Base-by-base conservation (phyloP, 1,140 invertebrate genomes). In the Prorops nasuta region DNA sequence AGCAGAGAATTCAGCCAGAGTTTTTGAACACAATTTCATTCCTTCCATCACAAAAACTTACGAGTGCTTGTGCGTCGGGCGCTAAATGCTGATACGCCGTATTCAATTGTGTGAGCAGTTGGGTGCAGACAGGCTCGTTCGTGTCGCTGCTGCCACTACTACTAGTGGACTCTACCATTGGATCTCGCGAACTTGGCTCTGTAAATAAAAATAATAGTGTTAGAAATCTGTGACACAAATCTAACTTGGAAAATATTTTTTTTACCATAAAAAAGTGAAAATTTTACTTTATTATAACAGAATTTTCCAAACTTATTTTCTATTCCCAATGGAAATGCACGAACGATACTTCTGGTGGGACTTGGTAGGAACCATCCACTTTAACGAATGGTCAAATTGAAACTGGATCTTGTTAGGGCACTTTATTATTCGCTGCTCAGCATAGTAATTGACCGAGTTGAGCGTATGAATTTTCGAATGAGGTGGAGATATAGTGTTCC, bases 41-140 rank as follows among this genome's bases (percentile, higher is more conserved):
- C n/a, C n/a, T n/a, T n/a, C n/a, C n/a, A n/a, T n/a, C 24, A 10
- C 0, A 45, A 37, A 34, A 39, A 63, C 70, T 76, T 49, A 76
- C 75, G 49, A 77, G 51, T 15, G 75, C 75, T 58, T 77, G 75
- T 37, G 75, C 75, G 62, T 77, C 75, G 17, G 75, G 74, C 37
- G 75, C 75, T 43, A 77, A 65, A 61, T 77, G 75, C 44, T 73
- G 74, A 62, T 76, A 77, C 10, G 75, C 75, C 35, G 72, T 74
- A 49, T 76, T 77, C 46, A 77, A 66, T 52, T 77, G 75, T 21
- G 73, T 77, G 43, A 77, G 62, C 19, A 77, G 48, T 56, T 77
- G 75, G 38, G 75, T 70, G 51, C 75, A 77, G 63, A 76, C 75
- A 36, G 75, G 75, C 44, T 74, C 75, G 37, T 76, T 77, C 41